Percentiles rank a stretch among this genome's conserved stretches.
These are phyloP conservation scores for Corticium candelabrum DNA, from an alignment of 37 sponge, comb jelly and placozoan genomes.

Conservation along the genomic window DNA sequence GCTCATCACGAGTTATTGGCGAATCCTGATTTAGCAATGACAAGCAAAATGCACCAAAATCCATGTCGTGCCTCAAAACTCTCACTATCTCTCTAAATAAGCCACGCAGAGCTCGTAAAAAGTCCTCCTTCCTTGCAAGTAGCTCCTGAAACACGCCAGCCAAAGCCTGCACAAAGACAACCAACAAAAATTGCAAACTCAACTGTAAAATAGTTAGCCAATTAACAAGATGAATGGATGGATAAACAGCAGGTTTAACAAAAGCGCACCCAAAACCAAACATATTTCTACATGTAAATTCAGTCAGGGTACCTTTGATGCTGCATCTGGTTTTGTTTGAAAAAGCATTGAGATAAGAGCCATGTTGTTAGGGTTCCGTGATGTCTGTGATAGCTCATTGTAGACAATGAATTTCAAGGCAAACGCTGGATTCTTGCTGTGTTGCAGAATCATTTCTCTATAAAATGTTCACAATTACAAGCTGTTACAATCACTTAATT, in stretches of 20 bases:
- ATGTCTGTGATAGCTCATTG: conserved; percentile 65
- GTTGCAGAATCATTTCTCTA: conserved; percentile 58
- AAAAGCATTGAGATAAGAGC: conserved; percentile 59
- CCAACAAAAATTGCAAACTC: too few relatives aligned
- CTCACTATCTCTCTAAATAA: conserved; percentile 78
- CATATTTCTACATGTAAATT: too few relatives aligned
- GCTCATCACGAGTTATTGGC: background rate
- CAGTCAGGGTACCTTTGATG: conserved; percentile 31
- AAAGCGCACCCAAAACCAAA: too few relatives aligned
- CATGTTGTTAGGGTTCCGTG: conserved; percentile 76
- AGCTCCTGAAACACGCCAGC: conserved; percentile 64
- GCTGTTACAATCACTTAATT: too few relatives aligned
- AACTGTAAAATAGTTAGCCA: too few relatives aligned
- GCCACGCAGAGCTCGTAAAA: conserved; percentile 46
- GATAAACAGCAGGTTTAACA: too few relatives aligned
- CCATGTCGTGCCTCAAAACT: conserved; percentile 53
- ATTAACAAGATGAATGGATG: too few relatives aligned
- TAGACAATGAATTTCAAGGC: conserved; percentile 51
- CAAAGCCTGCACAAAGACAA: conserved; percentile 23
- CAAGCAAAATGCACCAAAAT: conserved; percentile 46
- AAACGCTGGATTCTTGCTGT: conserved; percentile 48
- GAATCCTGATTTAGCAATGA: conserved; percentile 60
- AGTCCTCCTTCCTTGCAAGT: conserved; percentile 64
- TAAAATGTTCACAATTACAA: too few relatives aligned
- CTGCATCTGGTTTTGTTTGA: conserved; percentile 36